Percentiles rank a stretch among this genome's conserved stretches.
Conservation (phyloP, 2,888 invertebrate species). For the Clusia tigrina region DNA sequence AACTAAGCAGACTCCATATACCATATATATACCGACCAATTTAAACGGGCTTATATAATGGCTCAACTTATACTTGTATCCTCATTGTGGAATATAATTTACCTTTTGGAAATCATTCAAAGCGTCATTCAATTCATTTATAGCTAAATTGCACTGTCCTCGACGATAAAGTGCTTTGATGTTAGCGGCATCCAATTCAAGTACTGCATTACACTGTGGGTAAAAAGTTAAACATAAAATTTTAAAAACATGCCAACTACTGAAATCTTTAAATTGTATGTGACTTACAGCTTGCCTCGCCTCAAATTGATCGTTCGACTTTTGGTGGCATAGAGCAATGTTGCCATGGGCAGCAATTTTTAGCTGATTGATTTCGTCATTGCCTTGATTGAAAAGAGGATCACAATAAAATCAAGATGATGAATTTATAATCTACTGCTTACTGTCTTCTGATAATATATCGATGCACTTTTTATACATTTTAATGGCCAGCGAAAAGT, state of each 20-base stretch:
- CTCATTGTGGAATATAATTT: no score
- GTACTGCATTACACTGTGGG: constrained; percentile 73
- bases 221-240: not conserved
- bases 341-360: constrained; percentile 80
- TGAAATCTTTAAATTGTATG: not conserved
- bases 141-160: constrained; percentile 79
- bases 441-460: constrained; percentile 47
- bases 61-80: no score
- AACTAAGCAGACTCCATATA: no score
- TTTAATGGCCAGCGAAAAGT: constrained; percentile 80
- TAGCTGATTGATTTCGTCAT: constrained; percentile 67
- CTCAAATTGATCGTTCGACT: constrained; percentile 72
- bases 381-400: constrained; percentile 59
- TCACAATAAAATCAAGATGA: not conserved
- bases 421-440: constrained; percentile 22
- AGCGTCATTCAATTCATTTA: constrained; percentile 82
- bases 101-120: constrained; percentile 76
- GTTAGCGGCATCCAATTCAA: constrained; percentile 77
- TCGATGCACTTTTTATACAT: constrained; percentile 81
- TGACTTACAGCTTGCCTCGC: constrained; percentile 72
- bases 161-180: constrained; percentile 90
- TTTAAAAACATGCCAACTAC: not conserved
- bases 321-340: constrained; percentile 80
- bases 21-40: no score
- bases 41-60: no score